Conservation (phyloP, 2,113 vertebrate genomes). For the Scytalopus superciliaris region DNA sequence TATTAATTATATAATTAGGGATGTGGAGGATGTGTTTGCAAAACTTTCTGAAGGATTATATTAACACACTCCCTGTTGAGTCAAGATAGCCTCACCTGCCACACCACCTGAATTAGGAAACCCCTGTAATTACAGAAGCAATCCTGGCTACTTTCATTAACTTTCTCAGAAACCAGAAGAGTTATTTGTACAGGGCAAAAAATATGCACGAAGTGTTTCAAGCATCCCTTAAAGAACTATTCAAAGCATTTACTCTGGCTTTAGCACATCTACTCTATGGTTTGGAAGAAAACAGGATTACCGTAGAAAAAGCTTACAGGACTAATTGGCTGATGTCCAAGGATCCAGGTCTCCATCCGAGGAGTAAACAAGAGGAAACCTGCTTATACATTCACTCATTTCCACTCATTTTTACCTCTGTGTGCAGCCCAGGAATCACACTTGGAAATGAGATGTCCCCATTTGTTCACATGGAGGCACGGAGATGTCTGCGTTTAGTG, state of each 20-base stretch:
- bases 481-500: neutral
- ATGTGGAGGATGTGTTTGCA: neutral
- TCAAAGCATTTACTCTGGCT: neutral
- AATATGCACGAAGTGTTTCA: neutral
- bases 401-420: neutral
- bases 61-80: neutral
- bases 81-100: neutral
- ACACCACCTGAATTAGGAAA: neutral
- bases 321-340: neutral
- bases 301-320: neutral
- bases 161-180: neutral
- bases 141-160: neutral
- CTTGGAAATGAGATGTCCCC: neutral
- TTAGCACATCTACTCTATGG: neutral
- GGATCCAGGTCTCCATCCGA: neutral
- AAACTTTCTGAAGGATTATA: conserved; percentile 20
- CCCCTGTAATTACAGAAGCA: neutral
- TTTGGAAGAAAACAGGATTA: neutral
- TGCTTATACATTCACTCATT: neutral
- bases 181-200: neutral
- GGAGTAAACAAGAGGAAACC: neutral
- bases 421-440: neutral
- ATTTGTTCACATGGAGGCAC: neutral
- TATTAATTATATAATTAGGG: conserved; percentile 23
- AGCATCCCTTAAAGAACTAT: neutral